These are phyloP conservation scores for Sclerodermus sp. DNA, from an alignment of 2,888 invertebrate genomes.

Conservation along the genomic window DNA sequence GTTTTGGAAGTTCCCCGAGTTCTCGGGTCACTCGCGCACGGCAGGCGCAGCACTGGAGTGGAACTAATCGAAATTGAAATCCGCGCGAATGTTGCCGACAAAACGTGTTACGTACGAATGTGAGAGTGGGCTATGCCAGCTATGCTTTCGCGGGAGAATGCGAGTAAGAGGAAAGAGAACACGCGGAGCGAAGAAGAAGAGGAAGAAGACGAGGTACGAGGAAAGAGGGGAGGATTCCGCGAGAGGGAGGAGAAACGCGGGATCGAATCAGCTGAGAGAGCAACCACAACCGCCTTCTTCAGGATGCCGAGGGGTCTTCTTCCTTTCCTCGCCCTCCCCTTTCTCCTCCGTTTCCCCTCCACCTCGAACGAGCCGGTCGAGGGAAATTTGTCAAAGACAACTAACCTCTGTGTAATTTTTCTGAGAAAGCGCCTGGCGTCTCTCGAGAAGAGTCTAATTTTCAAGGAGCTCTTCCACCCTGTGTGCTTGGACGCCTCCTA, in stretches of 20 bases:
- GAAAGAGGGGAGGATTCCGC: conserved; percentile 6
- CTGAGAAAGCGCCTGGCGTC: not conserved
- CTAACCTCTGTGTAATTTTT: conserved; percentile 21
- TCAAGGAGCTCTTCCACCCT: too few species aligned
- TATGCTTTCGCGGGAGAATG: conserved; percentile 8
- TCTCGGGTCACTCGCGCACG: too few species aligned
- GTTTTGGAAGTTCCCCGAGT: too few species aligned
- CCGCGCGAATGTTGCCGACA: conserved; percentile 6
- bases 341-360: conserved; percentile 7
- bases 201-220: conserved; percentile 6
- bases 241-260: conserved; percentile 19
- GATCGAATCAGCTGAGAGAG: conserved; percentile 33
- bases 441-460: too few species aligned
- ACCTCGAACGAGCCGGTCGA: conserved; percentile 28
- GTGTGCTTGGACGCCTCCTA: too few species aligned
- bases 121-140: conserved; percentile 27
- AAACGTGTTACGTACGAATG: conserved; percentile 15
- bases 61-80: conserved; percentile 14
- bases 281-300: not conserved
- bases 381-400: conserved; percentile 27
- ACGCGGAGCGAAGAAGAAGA: conserved; percentile 3
- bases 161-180: conserved; percentile 13
- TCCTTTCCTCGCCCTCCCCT: not conserved
- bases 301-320: too few species aligned
- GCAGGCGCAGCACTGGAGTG: not conserved